Evolutionary conservation across 2,888 invertebrate genomes (phyloP).

Genomic region (Lysandra bellargus): DNA sequence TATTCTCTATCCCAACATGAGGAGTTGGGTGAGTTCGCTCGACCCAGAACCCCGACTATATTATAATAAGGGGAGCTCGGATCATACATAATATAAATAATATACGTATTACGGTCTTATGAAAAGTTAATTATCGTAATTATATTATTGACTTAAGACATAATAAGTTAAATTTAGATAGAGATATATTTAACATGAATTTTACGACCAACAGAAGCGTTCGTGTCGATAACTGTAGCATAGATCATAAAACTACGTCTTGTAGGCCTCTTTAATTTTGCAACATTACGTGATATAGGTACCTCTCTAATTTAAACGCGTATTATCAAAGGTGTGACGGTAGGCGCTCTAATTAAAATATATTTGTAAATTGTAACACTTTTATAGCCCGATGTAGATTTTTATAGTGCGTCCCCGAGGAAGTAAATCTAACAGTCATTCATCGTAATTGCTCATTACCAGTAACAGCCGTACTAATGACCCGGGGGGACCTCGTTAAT

Average conservation of each 20-base stretch:
- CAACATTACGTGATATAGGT: neutral
- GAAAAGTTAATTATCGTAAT: neutral
- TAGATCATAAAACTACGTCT: neutral
- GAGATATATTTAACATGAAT: neutral
- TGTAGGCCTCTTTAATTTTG: no score
- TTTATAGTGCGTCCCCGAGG: neutral
- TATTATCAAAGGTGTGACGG: neutral
- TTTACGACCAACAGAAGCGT: neutral
- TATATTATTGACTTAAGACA: neutral
- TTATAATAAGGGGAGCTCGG: no score
- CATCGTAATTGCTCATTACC: neutral
- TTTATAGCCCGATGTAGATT: neutral
- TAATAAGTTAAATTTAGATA: neutral
- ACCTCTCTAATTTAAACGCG: neutral
- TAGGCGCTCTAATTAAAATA: neutral
- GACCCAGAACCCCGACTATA: no score
- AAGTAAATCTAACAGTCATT: neutral
- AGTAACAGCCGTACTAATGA: neutral
- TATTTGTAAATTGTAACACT: neutral
- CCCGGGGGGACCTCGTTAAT: neutral
- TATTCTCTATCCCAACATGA: no score
- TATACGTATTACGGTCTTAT: no score
- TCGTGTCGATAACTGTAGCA: neutral
- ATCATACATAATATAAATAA: no score
- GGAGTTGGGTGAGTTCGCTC: no score